phyloP scores from a whole-genome alignment of 2,888 invertebrate genomes.

The Drosophila silvestris region DNA sequence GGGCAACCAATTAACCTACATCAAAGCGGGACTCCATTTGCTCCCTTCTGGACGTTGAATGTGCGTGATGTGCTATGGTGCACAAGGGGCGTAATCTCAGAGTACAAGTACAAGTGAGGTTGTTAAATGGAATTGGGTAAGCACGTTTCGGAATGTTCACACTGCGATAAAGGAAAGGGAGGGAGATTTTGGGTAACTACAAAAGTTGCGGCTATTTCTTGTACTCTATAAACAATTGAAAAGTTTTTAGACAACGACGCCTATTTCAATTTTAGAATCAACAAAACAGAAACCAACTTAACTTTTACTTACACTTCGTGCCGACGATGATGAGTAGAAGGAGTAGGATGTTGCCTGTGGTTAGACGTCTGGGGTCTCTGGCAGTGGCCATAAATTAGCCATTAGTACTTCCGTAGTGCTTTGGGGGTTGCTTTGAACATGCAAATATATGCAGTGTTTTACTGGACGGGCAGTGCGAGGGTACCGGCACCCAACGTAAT shows the following conservation, averaged over 20 bases:
- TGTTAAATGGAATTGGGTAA: slow-evolving; percentile 70
- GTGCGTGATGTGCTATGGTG: slow-evolving; percentile 47
- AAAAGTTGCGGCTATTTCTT: slow-evolving; percentile 51
- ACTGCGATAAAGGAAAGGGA: slow-evolving; percentile 14
- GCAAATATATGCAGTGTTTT: slow-evolving; percentile 72
- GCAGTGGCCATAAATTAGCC: slow-evolving; percentile 82
- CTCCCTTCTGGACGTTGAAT: slow-evolving; percentile 32
- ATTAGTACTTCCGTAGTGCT: slow-evolving; percentile 74
- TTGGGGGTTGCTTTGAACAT: slow-evolving; percentile 63
- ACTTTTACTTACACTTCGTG: slow-evolving; percentile 42
- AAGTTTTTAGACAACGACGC: slow-evolving; percentile 77
- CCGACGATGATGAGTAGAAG: slow-evolving; percentile 8
- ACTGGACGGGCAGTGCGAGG: slow-evolving; percentile 16
- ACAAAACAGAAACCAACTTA: slow-evolving; percentile 53
- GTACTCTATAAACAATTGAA: slow-evolving; percentile 78
- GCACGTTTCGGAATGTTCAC: slow-evolving; percentile 62
- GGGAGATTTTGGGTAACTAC: background rate
- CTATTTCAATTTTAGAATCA: slow-evolving; percentile 79
- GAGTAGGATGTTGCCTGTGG: slow-evolving; percentile 51
- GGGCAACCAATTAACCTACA: slow-evolving; percentile 76
- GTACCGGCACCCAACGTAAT: slow-evolving; percentile 1
- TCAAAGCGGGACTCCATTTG: slow-evolving; percentile 37
- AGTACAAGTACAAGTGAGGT: slow-evolving; percentile 27
- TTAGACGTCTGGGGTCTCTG: slow-evolving; percentile 46
- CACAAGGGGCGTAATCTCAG: slow-evolving; percentile 33